Conservation (phyloP, 1,140 invertebrate genomes). For the Psix sp. region DNA sequence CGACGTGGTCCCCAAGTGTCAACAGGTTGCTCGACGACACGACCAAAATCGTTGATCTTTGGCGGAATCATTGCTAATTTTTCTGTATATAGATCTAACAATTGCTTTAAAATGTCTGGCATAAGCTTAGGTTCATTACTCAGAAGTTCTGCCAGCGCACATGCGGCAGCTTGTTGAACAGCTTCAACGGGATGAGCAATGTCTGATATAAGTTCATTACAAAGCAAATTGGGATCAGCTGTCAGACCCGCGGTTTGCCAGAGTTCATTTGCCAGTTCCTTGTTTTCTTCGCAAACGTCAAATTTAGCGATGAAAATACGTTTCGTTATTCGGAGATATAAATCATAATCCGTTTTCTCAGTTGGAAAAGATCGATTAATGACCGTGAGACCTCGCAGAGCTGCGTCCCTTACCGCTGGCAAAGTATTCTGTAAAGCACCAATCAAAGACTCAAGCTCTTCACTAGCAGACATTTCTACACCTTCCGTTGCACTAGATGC, state of each 20-base stretch:
- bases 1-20: slow-evolving; percentile 93
- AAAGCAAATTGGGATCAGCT: slow-evolving; percentile 78
- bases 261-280: slow-evolving; percentile 81
- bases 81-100: slow-evolving; percentile 87
- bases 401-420: slow-evolving; percentile 87
- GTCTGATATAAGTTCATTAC: slow-evolving; percentile 83
- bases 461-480: slow-evolving; percentile 80
- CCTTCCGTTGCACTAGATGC: slow-evolving; percentile 82
- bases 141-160: slow-evolving; percentile 85
- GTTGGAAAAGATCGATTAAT: slow-evolving; percentile 82
- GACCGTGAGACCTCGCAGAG: slow-evolving; percentile 84
- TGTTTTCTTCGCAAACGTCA: slow-evolving; percentile 84
- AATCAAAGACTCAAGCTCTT: slow-evolving; percentile 89
- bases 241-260: slow-evolving; percentile 80
- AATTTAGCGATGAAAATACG: slow-evolving; percentile 88
- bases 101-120: slow-evolving; percentile 79
- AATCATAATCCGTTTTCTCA: slow-evolving; percentile 79
- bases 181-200: slow-evolving; percentile 87
- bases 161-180: slow-evolving; percentile 87
- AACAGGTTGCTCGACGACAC: slow-evolving; percentile 88
- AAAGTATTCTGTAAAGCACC: slow-evolving; percentile 84
- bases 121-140: slow-evolving; percentile 77
- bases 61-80: slow-evolving; percentile 89
- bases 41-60: slow-evolving; percentile 93
- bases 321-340: slow-evolving; percentile 81